A percentile compares a stretch with the other conserved stretches of the same genome.
phyloP scores from a whole-genome alignment of 2,888 invertebrate genomes.

The Chydorus sphaericus region DNA sequence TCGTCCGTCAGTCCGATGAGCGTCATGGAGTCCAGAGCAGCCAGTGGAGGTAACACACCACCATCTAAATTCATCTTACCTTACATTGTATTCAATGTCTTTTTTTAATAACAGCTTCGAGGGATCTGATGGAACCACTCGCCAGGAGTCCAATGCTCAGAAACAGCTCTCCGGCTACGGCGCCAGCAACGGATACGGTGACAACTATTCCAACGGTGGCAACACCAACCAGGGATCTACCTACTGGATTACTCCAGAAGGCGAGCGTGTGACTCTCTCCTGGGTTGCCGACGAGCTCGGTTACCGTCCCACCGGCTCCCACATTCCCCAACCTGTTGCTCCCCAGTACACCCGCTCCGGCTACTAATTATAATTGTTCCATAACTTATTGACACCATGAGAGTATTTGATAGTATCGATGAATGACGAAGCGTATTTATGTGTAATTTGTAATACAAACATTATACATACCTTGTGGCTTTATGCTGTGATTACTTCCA shows the following conservation, averaged over 20 bases:
- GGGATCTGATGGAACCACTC: constrained; percentile 7
- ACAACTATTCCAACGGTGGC: not conserved
- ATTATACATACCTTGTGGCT: too few relatives aligned
- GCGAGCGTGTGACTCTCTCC: constrained; percentile 32
- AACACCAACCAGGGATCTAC: constrained; percentile 33
- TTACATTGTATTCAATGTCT: too few relatives aligned
- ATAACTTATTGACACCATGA: too few relatives aligned
- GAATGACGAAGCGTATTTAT: too few relatives aligned
- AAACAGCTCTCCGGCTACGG: not conserved
- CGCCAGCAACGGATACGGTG: too few relatives aligned
- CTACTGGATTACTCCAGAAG: constrained; percentile 37
- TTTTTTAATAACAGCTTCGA: not conserved
- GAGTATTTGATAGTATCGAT: too few relatives aligned
- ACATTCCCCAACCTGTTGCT: constrained; percentile 12
- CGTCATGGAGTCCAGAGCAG: not conserved
- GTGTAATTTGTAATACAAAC: too few relatives aligned
- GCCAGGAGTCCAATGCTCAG: constrained; percentile 4
- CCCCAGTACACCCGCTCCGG: constrained; percentile 2
- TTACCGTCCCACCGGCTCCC: constrained; percentile 32
- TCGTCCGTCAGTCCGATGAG: constrained; percentile 4
- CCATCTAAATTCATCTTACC: too few relatives aligned
- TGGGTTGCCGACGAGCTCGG: constrained; percentile 43
- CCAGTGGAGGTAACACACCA: constrained; percentile 9
- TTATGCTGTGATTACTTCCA: too few relatives aligned
- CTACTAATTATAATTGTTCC: too few relatives aligned